phyloP scores from a whole-genome alignment of 1,140 invertebrate genomes.

The Drosophila pachea region DNA sequence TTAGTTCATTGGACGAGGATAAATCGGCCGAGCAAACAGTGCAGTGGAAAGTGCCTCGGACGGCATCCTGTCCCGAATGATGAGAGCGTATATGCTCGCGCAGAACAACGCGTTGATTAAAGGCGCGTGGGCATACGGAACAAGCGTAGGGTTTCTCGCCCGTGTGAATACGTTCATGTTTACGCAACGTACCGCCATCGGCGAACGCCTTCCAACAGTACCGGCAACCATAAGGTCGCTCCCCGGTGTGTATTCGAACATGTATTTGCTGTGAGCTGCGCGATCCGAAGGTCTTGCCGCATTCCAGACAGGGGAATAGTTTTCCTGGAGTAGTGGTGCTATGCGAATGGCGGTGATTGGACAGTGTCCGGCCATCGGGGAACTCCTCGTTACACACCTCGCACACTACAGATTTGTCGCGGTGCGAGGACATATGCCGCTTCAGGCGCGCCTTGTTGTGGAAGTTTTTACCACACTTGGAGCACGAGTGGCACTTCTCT shows the following conservation, averaged over 20 bases:
- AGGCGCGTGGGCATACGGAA: conserved; percentile 92
- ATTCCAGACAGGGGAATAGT: conserved; percentile 90
- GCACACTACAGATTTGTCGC: conserved; percentile 85
- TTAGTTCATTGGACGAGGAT: conserved; percentile 85
- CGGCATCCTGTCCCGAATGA: conserved; percentile 87
- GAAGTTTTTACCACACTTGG: conserved; percentile 85
- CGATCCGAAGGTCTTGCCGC: conserved; percentile 91
- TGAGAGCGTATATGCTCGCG: conserved; percentile 90
- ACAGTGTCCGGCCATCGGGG: conserved; percentile 84
- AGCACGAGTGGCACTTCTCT: conserved; percentile 83
- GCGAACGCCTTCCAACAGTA: conserved; percentile 99
- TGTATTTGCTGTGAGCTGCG: conserved; percentile 96
- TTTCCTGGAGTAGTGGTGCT: conserved; percentile 82
- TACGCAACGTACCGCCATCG: conserved; percentile 96
- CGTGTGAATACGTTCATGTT: conserved; percentile 98
- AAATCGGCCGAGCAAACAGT: conserved; percentile 86
- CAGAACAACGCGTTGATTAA: conserved; percentile 90
- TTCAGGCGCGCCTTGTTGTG: conserved; percentile 84
- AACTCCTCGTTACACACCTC: conserved; percentile 87
- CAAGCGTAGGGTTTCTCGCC: conserved; percentile 97
- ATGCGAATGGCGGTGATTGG: conserved; percentile 85
- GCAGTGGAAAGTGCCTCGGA: conserved; percentile 83
- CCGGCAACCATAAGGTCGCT: conserved; percentile 93
- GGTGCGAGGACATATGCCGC: conserved; percentile 84
- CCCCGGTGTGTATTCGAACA: conserved; percentile 89